A percentile compares a stretch with the other conserved stretches of the same genome.
phyloP scores from a whole-genome alignment of 2,113 vertebrate species.

The Podiceps cristatus region DNA sequence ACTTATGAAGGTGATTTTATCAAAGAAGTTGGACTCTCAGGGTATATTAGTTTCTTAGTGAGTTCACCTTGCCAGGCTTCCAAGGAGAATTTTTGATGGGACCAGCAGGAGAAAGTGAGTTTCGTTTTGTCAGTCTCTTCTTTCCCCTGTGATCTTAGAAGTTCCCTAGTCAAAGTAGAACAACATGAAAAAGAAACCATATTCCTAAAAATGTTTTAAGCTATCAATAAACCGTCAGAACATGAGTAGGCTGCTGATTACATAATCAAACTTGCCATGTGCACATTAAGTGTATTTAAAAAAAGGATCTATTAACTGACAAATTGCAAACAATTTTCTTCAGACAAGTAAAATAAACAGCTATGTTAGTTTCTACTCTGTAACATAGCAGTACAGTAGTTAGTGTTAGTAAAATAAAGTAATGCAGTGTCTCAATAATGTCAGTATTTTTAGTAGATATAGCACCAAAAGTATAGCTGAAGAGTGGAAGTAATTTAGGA shows the following conservation, averaged over 20 bases:
- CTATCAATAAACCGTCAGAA: conserved; percentile 19
- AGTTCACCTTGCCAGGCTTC: not conserved
- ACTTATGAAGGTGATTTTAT: not conserved
- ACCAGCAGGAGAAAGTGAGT: not conserved
- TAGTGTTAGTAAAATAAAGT: not conserved
- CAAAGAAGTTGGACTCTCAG: not conserved
- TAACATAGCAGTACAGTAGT: not conserved
- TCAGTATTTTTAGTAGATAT: not conserved
- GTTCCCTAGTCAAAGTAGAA: not conserved
- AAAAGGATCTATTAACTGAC: not conserved
- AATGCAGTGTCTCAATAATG: not conserved
- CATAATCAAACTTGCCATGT: not conserved
- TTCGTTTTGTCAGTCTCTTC: not conserved
- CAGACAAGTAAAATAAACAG: not conserved
- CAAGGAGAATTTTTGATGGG: not conserved
- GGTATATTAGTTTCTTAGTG: not conserved
- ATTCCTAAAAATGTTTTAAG: not conserved
- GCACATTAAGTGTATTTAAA: not conserved
- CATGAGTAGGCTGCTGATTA: not conserved
- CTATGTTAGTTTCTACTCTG: not conserved
- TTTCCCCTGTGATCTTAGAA: not conserved
- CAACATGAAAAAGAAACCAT: not conserved
- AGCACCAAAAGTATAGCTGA: not conserved
- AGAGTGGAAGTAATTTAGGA: not conserved
- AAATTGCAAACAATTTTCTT: not conserved